Evolutionary conservation across 2,888 invertebrate genomes (phyloP).

Genomic region (Drepanosiphum platanoidis): DNA sequence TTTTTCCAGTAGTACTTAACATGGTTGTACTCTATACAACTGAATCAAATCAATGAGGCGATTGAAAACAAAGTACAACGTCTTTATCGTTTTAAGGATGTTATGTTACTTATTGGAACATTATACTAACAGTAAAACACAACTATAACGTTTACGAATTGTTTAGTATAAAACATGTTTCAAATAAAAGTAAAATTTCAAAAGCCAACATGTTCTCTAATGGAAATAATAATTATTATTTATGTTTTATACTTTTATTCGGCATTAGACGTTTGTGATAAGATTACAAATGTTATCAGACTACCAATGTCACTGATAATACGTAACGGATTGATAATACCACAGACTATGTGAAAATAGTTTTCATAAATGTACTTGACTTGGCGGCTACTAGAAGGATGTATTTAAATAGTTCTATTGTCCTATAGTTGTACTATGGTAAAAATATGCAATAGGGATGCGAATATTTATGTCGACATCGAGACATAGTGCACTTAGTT

Average conservation of each 20-base stretch:
- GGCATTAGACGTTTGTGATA: background rate
- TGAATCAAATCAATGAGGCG: background rate
- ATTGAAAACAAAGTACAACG: background rate
- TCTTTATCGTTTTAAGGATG: background rate
- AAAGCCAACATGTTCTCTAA: background rate
- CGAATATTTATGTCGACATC: no score
- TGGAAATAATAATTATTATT: background rate
- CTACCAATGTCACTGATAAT: background rate
- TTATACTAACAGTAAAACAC: no score
- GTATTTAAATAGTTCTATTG: no score
- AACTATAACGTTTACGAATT: no score
- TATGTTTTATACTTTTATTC: background rate
- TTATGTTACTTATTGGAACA: no score
- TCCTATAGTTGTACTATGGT: no score
- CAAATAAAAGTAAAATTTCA: background rate
- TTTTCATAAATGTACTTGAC: no score
- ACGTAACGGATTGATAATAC: background rate
- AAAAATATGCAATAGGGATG: no score
- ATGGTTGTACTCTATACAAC: slow-evolving; percentile 1
- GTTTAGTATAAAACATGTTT: background rate
- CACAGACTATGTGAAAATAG: no score
- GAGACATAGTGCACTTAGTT: no score
- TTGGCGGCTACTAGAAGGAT: no score
- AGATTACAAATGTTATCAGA: background rate
- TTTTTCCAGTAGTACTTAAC: slow-evolving; percentile 16